Evolutionary conservation across 2,888 invertebrate species (phyloP), one percentile per base, ranked within the genome.

Genomic region (Minunthozetes semirufus): DNA sequence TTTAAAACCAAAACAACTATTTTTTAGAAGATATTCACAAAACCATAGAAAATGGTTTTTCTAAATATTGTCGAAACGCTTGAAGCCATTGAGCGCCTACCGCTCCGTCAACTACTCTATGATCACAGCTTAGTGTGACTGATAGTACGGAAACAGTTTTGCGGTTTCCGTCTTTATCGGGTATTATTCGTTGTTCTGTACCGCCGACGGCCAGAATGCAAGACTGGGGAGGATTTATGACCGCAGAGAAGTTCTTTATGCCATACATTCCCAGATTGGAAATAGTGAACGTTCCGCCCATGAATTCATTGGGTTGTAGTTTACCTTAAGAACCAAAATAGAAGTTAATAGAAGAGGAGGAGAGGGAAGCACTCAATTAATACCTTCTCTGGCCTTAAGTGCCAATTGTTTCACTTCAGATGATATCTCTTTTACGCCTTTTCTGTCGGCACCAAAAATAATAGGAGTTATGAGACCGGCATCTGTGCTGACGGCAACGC

Each of bases 381-480:
- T 73, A 74, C 93, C 93, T 0, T 90, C 91, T 80, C 92, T 88
- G 0, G 97, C 97, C 84, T 91, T 94, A 6, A 83, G 87, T 0
- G 94, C 96, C 76, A 98, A 85, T 73, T 85, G 85, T 83, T 91
- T 92, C 63, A 95, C 89, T 78, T 89, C 88, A 78, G 86, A 86
- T 75, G 90, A 91, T 78, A 98, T 95, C 79, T 91, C 88, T 61
- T 90, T 85, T 75, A 97, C 85, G 22, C 96, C 96, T 83, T 94
- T 94, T 61, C 88, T 88, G 82, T 98, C 93, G 0, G 95, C 96
- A 81, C 88, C 88, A 83, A 92, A 92, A 17, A 99, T 88, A 79
- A 99, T 98, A 1, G 99, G 99, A 0, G 99, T 99, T 77, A 99
- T 96, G 13, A 99, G 87, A 0, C 99, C 99, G 77, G 88, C 87